Evolutionary conservation across 1,140 invertebrate genomes (phyloP).

Genomic region (Teleogryllus occipitalis): DNA sequence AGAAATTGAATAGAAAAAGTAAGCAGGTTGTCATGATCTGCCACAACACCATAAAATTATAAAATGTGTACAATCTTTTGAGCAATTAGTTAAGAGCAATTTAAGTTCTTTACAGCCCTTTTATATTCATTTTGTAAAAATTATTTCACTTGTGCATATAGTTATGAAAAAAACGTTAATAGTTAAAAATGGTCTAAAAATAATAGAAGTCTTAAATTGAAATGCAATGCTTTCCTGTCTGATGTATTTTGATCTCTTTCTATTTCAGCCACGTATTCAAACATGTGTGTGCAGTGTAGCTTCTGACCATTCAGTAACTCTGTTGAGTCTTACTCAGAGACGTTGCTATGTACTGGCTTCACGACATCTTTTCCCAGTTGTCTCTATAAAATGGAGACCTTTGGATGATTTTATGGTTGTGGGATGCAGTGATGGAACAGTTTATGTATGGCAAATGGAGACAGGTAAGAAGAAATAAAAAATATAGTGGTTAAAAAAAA

Average conservation of each 20-base stretch:
- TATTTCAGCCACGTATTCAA: slow-evolving; percentile 72
- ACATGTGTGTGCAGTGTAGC: slow-evolving; percentile 95
- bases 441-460: slow-evolving; percentile 99
- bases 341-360: slow-evolving; percentile 94
- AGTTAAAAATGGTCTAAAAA: too few relatives aligned
- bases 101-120: too few relatives aligned
- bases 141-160: too few relatives aligned
- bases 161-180: too few relatives aligned
- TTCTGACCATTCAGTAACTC: slow-evolving; percentile 92
- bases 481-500: not conserved
- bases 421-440: slow-evolving; percentile 93
- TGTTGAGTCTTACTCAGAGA: slow-evolving; percentile 86
- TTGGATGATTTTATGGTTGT: slow-evolving; percentile 97
- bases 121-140: too few relatives aligned
- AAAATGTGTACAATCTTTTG: too few relatives aligned
- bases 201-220: slow-evolving; percentile 7
- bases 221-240: slow-evolving; percentile 21
- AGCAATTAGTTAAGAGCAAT: too few relatives aligned
- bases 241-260: slow-evolving; percentile 17
- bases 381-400: slow-evolving; percentile 93
- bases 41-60: too few relatives aligned
- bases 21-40: too few relatives aligned
- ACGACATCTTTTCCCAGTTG: slow-evolving; percentile 92
- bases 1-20: too few relatives aligned
- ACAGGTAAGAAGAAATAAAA: slow-evolving; percentile 52